phyloP scores from a whole-genome alignment of 1,140 invertebrate species.

The Lordiphosa clarofinis region DNA sequence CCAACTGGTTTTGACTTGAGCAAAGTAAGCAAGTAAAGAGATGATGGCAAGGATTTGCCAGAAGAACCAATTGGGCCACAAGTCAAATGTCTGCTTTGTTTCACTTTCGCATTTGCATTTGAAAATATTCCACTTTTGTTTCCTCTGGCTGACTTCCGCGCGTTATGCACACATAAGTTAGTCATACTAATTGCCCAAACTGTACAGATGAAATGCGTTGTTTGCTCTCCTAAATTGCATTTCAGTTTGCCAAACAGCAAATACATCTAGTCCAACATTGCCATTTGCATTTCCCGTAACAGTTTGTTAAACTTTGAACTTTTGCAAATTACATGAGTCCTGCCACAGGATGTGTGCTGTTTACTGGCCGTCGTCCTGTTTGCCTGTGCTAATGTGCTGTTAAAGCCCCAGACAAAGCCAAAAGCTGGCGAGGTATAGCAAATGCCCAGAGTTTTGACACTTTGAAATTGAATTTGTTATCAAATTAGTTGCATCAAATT shows the following conservation, averaged over 20 bases:
- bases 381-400: slow-evolving; percentile 23
- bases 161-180: slow-evolving; percentile 31
- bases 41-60: too few species aligned
- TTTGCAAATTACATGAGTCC: slow-evolving; percentile 73
- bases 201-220: slow-evolving; percentile 24
- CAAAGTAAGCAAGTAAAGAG: too few species aligned
- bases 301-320: slow-evolving; percentile 77
- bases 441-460: slow-evolving; percentile 51
- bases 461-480: slow-evolving; percentile 74
- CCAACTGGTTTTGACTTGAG: too few species aligned
- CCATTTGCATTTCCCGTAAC: slow-evolving; percentile 66
- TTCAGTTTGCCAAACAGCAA: slow-evolving; percentile 19
- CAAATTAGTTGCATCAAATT: slow-evolving; percentile 71
- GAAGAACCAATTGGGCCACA: too few species aligned
- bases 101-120: too few species aligned
- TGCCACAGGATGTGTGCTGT: slow-evolving; percentile 62
- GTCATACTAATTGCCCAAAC: slow-evolving; percentile 45
- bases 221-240: slow-evolving; percentile 56
- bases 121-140: not conserved
- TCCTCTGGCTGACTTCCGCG: slow-evolving; percentile 21
- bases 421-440: slow-evolving; percentile 17
- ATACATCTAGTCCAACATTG: slow-evolving; percentile 39
- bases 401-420: slow-evolving; percentile 30
- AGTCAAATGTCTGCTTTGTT: too few species aligned
- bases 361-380: slow-evolving; percentile 23